phyloP scores from a whole-genome alignment of 2,888 invertebrate species.

The Agrilus mali region DNA sequence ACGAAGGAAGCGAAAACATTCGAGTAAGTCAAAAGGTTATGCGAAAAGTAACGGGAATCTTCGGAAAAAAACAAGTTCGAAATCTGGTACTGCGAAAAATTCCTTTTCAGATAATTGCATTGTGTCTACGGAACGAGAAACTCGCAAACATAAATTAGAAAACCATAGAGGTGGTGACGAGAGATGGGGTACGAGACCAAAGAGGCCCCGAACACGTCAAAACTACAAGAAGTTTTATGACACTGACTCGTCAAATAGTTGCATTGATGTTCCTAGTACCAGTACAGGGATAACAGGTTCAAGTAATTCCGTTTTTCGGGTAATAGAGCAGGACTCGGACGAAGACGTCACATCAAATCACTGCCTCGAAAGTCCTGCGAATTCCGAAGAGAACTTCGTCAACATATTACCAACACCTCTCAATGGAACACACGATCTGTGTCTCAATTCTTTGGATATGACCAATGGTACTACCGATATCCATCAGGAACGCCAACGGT shows the following conservation, averaged over 20 bases:
- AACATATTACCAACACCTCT: constrained; percentile 47
- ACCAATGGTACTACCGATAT: constrained; percentile 8
- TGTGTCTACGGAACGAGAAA: not conserved
- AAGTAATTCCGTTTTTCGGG: constrained; percentile 27
- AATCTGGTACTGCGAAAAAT: constrained; percentile 1
- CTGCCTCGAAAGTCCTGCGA: constrained; percentile 15
- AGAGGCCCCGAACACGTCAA: constrained; percentile 24
- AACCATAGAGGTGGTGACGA: constrained; percentile 9
- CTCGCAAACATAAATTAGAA: constrained; percentile 13
- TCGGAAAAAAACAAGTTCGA: constrained; percentile 14
- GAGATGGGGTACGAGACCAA: constrained; percentile 11
- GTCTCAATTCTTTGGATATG: constrained; percentile 27
- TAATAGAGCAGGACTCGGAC: constrained; percentile 46
- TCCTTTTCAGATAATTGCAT: constrained; percentile 7
- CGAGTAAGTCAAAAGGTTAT: constrained; percentile 20
- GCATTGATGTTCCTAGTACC: constrained; percentile 50
- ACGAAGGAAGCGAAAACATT: constrained; percentile 16
- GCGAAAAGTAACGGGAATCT: constrained; percentile 15
- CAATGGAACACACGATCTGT: constrained; percentile 40
- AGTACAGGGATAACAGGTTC: constrained; percentile 43
- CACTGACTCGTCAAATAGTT: constrained; percentile 28
- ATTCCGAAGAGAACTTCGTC: constrained; percentile 33
- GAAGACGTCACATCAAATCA: constrained; percentile 34
- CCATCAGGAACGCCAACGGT: too few relatives aligned
- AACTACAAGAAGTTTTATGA: constrained; percentile 22